Conservation (phyloP, 2,113 vertebrate species). For the Sylvia atricapilla region DNA sequence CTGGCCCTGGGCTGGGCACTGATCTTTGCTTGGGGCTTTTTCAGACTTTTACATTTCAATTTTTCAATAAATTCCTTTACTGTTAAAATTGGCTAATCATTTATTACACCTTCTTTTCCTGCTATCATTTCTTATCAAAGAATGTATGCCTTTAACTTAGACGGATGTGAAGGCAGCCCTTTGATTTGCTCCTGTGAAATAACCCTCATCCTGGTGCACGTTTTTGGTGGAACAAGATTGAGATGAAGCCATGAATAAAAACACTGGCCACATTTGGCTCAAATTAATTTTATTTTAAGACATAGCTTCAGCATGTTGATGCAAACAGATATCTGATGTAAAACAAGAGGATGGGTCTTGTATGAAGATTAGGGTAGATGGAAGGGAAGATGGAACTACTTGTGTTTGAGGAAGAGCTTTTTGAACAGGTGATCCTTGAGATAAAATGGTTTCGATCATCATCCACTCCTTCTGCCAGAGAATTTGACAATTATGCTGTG, state of each 20-base stretch:
- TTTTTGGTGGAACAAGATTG: not conserved
- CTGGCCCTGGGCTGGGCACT: too few species aligned
- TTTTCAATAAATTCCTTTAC: too few species aligned
- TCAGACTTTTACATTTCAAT: too few species aligned
- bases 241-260: not conserved
- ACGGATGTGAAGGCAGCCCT: not conserved
- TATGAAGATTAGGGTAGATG: not conserved
- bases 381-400: not conserved
- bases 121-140: not conserved
- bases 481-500: not conserved
- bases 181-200: not conserved
- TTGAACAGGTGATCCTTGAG: not conserved
- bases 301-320: not conserved
- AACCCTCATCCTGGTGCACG: rapidly evolving
- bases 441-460: not conserved
- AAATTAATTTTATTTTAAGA: not conserved
- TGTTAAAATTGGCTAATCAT: too few species aligned
- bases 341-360: not conserved
- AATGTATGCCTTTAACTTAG: not conserved
- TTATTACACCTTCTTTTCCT: not conserved
- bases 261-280: rapidly evolving
- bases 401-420: not conserved
- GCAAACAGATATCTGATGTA: not conserved
- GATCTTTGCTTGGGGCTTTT: too few species aligned
- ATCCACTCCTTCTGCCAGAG: not conserved